phyloP scores from a whole-genome alignment of 1,140 invertebrate species.

The Tetraneura akinire region DNA sequence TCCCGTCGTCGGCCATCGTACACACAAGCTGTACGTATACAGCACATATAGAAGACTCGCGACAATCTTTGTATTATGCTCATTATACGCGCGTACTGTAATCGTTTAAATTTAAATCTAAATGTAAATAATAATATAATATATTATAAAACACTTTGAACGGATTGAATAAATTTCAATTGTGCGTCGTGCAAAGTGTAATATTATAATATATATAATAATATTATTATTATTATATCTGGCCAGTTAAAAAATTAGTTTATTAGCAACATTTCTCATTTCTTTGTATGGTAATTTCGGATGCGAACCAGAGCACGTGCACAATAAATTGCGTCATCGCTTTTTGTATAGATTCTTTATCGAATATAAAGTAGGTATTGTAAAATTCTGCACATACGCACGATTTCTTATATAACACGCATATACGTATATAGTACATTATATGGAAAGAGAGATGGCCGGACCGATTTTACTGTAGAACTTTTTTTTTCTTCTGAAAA shows the following conservation, averaged over 20 bases:
- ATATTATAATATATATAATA: too few species aligned
- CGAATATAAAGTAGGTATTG: constrained; percentile 40
- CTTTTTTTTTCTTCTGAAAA: neutral
- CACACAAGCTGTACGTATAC: too few species aligned
- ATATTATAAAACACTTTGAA: neutral
- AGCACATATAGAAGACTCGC: too few species aligned
- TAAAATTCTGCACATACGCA: neutral
- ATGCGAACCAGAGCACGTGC: neutral
- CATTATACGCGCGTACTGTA: neutral
- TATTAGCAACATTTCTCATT: constrained; percentile 18
- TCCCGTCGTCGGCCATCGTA: neutral
- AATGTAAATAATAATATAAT: too few species aligned
- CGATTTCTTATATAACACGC: too few species aligned
- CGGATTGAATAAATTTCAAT: neutral
- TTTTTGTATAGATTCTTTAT: constrained; percentile 34
- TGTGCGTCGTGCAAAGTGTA: too few species aligned
- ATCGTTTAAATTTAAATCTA: too few species aligned
- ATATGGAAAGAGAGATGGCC: neutral
- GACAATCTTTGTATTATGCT: too few species aligned
- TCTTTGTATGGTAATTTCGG: constrained; percentile 20
- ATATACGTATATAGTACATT: too few species aligned
- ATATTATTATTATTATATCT: too few species aligned
- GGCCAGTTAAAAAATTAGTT: constrained; percentile 12
- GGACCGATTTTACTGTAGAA: constrained; percentile 11
- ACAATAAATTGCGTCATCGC: constrained; percentile 28